Conservation (phyloP, 2,797 vertebrate genomes). For the Pseudopleuronectes americanus region DNA sequence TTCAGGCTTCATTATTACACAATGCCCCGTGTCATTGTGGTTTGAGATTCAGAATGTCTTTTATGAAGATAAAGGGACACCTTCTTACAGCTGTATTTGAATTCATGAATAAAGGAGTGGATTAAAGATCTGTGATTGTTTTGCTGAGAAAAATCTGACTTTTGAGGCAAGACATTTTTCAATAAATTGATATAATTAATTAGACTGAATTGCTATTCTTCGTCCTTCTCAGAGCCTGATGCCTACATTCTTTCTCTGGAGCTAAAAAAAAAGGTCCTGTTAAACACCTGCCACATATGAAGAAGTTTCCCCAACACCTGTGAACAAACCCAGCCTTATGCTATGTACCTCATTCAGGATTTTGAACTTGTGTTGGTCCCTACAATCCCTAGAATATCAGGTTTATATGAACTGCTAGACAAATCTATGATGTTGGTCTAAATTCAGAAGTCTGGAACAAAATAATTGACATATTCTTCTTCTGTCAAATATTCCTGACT, state of each 20-base stretch:
- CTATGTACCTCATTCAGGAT: neutral
- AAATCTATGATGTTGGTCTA: neutral
- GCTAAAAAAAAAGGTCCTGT: neutral
- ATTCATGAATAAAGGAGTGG: too few species aligned
- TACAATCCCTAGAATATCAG: neutral
- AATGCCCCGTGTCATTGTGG: neutral
- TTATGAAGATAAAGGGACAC: slow-evolving; percentile 13
- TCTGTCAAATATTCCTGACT: neutral
- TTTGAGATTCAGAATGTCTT: neutral
- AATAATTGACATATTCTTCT: neutral
- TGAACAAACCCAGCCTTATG: too few species aligned
- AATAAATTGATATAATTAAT: too few species aligned
- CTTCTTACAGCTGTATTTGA: too few species aligned
- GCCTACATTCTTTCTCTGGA: neutral
- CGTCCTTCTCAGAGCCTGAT: neutral
- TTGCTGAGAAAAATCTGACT: too few species aligned
- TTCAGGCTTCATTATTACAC: slow-evolving; percentile 22
- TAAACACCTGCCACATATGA: neutral
- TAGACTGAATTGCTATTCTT: neutral
- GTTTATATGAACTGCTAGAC: neutral
- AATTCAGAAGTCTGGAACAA: slow-evolving; percentile 3
- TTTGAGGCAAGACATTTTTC: too few species aligned
- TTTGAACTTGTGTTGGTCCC: neutral
- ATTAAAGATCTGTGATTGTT: too few species aligned
- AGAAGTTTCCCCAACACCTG: neutral